Conservation (phyloP, 2,797 vertebrate genomes). For the Bradypodion ventrale region DNA sequence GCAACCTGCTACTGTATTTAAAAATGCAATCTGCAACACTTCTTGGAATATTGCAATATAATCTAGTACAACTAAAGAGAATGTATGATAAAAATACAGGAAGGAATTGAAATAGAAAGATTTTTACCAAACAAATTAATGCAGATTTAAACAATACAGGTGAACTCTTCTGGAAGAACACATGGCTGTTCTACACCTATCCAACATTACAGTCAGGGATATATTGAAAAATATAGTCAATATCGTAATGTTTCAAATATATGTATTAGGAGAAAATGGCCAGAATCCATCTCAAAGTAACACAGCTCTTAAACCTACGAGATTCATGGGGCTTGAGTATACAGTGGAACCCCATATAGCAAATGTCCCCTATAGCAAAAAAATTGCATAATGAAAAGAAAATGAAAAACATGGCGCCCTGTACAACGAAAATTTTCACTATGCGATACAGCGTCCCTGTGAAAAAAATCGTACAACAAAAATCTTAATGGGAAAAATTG, state of each 20-base stretch:
- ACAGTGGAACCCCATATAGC: too few relatives aligned
- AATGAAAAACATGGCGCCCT: too few relatives aligned
- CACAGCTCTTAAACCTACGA: background rate
- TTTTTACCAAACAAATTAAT: slow-evolving; percentile 44
- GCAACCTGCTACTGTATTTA: slow-evolving; percentile 43
- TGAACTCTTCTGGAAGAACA: slow-evolving; percentile 52
- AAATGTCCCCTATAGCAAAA: too few relatives aligned
- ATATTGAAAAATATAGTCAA: slow-evolving; percentile 69
- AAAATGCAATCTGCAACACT: slow-evolving; percentile 9
- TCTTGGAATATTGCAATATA: slow-evolving; percentile 10
- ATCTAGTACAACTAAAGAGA: slow-evolving; percentile 14
- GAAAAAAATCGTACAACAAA: too few relatives aligned
- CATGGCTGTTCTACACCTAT: slow-evolving; percentile 48
- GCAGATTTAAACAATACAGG: slow-evolving; percentile 53
- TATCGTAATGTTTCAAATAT: too few relatives aligned
- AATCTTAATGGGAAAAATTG: too few relatives aligned
- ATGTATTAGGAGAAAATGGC: slow-evolving; percentile 30
- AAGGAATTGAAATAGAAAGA: slow-evolving; percentile 4
- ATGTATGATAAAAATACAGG: slow-evolving; percentile 20
- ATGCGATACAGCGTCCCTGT: too few relatives aligned
- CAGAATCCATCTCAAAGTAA: slow-evolving; percentile 46
- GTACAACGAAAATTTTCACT: too few relatives aligned
- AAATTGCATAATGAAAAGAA: too few relatives aligned
- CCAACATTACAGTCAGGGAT: slow-evolving; percentile 63
- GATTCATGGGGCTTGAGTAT: slow-evolving; percentile 16